Conservation (phyloP, 2,113 vertebrate species). For the Ptychochromis oligacanthus region DNA sequence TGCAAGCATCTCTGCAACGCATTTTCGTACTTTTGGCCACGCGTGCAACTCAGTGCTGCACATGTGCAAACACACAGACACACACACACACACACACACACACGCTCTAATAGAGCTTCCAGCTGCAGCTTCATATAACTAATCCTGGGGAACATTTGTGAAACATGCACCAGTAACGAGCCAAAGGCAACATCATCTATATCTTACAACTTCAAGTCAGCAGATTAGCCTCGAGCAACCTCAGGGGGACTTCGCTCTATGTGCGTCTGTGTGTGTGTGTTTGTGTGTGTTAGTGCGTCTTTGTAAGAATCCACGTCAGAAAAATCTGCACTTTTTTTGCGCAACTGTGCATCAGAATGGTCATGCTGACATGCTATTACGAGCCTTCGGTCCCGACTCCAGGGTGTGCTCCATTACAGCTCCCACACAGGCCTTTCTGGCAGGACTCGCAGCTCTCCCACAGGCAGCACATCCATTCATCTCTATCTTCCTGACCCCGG, state of each 20-base stretch:
- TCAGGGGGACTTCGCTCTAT: background rate
- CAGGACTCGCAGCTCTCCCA: slow-evolving; percentile 47
- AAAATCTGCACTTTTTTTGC: background rate
- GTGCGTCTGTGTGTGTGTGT: background rate
- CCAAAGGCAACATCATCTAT: slow-evolving; percentile 68
- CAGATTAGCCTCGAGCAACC: slow-evolving; percentile 51
- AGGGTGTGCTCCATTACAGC: slow-evolving; percentile 47
- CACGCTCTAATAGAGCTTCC: slow-evolving; percentile 32
- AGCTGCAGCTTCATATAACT: slow-evolving; percentile 49
- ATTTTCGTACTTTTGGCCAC: slow-evolving; percentile 39
- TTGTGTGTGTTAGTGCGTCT: slow-evolving; percentile 7
- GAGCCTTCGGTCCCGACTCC: slow-evolving; percentile 27
- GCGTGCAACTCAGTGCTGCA: background rate
- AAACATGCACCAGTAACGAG: slow-evolving; percentile 59
- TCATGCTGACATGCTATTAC: slow-evolving; percentile 17
- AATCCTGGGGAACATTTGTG: slow-evolving; percentile 54
- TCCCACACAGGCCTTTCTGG: slow-evolving; percentile 52
- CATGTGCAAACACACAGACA: background rate
- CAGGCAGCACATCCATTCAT: slow-evolving; percentile 65
- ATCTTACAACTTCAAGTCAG: slow-evolving; percentile 47
- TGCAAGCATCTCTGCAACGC: slow-evolving; percentile 10
- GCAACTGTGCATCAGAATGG: background rate
- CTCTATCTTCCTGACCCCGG: slow-evolving; percentile 56
- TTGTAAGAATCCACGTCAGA: slow-evolving; percentile 14
- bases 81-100: slow-evolving; percentile 6